Evolutionary conservation across 2,888 invertebrate genomes (phyloP).

Genomic region (Drosophila anomelani): DNA sequence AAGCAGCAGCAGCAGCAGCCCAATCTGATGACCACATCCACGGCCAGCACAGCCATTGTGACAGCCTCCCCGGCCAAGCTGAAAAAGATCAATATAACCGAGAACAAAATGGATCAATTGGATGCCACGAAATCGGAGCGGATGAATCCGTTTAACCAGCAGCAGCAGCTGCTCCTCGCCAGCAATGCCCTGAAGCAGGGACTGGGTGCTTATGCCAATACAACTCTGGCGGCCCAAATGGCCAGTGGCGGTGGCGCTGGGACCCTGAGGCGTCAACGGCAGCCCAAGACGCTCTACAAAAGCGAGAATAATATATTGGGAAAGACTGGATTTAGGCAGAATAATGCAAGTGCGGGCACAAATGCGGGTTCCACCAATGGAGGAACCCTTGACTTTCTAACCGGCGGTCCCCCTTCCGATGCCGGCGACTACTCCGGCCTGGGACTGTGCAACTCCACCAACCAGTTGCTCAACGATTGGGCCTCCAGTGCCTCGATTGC

Average conservation of each 20-base stretch:
- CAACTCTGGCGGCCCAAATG: slow-evolving; percentile 80
- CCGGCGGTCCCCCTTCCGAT: slow-evolving; percentile 67
- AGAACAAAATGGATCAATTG: slow-evolving; percentile 81
- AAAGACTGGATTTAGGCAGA: slow-evolving; percentile 46
- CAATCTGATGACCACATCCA: slow-evolving; percentile 82
- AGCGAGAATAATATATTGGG: slow-evolving; percentile 84
- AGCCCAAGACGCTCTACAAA: slow-evolving; percentile 83
- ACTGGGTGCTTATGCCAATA: slow-evolving; percentile 81
- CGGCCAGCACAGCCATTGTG: slow-evolving; percentile 79
- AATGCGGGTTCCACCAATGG: slow-evolving; percentile 24
- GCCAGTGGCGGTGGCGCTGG: slow-evolving; percentile 81
- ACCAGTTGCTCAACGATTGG: slow-evolving; percentile 82
- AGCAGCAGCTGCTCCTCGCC: slow-evolving; percentile 81
- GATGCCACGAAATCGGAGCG: slow-evolving; percentile 51
- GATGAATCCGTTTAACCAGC: slow-evolving; percentile 76
- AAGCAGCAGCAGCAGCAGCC: slow-evolving; percentile 49
- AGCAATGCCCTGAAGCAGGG: slow-evolving; percentile 83
- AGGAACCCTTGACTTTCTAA: slow-evolving; percentile 75
- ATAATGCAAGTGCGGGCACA: slow-evolving; percentile 11
- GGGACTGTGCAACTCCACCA: slow-evolving; percentile 80
- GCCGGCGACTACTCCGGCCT: slow-evolving; percentile 70
- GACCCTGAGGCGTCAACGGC: slow-evolving; percentile 83
- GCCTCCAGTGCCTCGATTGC: slow-evolving; percentile 81
- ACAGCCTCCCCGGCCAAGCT: slow-evolving; percentile 74
- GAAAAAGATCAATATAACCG: slow-evolving; percentile 84